Base-by-base conservation (phyloP, 2,888 invertebrate species). In the Cheilosia soror region DNA sequence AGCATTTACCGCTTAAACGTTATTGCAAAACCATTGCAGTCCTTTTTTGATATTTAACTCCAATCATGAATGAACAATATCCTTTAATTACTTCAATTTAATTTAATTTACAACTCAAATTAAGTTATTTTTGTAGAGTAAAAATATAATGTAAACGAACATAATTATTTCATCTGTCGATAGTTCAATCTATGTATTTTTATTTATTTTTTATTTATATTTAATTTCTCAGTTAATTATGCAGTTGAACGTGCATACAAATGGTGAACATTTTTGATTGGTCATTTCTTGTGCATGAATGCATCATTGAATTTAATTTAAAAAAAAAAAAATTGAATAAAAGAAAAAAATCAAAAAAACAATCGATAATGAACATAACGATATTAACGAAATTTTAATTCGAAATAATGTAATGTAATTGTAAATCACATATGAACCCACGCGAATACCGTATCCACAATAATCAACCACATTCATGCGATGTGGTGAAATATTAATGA, bases 191-290 rank as follows among this genome's bases (percentile, higher is more conserved):
- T 71, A 72, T n/a, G n/a, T n/a, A n/a, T 71, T 76, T 40, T 47
- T n/a, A 44, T 40, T 29, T 5, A 31, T 7, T n/a, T 9, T 29
- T 57, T 63, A 15, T 65, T 60, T 66, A 68, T 53, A 15, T 72
- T 77, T 62, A 65, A 77, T 51, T 77, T 82, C 44, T 42, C 66
- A 68, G 62, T 78, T 78, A 66, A 72, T 78, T 72, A 78, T 83
- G 72, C 60, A 66, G 55, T 72, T 77, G 53, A 72, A 20, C 58
- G n/a, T 5, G 15, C 44, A 76, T 77, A 71, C 15, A 49, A 15
- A 20, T 20, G 15, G 29, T 44, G 42, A 37, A 27, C 40, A 27
- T 47, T 62, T 75, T 66, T 57, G 40, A 69, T 68, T 33, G 68
- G 53, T 37, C n/a, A 2, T n/a, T 2, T 6, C 27, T 7, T 31